Base-by-base conservation (phyloP, 2,888 invertebrate species). In the Athripsodes cinereus region DNA sequence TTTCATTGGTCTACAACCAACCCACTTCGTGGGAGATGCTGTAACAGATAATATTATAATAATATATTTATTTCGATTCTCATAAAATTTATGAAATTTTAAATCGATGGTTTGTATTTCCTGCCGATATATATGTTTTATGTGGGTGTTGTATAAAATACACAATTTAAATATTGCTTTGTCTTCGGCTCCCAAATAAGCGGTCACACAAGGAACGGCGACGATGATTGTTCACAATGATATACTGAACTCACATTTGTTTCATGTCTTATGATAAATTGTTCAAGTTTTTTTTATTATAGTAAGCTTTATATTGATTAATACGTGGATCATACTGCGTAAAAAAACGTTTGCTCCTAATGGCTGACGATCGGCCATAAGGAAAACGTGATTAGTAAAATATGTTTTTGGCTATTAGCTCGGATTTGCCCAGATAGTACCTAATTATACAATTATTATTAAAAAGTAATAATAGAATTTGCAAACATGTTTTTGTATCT, bases 231-330 rank as follows among this genome's bases (percentile, higher is more conserved):
- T 26, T 26, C 26, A n/a, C 26, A 3, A 13, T 40, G 40, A 40
- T 40, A 8, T 40, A 13, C 2, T 40, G 40, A 40, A n/a, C 16
- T 16, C 2, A 40, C 40, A 40, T 40, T 40, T 40, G 40, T 40
- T 40, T 40, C 40, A 16, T 16, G 5, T 16, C 16, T 13, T 16
- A 8, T 40, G 40, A 40, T 40, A n/a, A 40, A 40, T 40, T 13
- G 16, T 40, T 40, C n/a, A 8, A 13, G 13, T n/a, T 40, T 40
- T 40, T 40, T 40, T 8, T 40, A 8, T 13, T n/a, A 13, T 8
- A 40, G 16, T 40, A n/a, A n/a, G n/a, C n/a, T n/a, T n/a, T n/a
- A n/a, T n/a, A n/a, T 40, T 40, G 40, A 40, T 40, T 40, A 40
- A 26, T 26, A 26, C 10, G n/a, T n/a, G n/a, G n/a, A n/a, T n/a